Conservation (phyloP, 2,888 invertebrate species). For the Parelbella ahira region DNA sequence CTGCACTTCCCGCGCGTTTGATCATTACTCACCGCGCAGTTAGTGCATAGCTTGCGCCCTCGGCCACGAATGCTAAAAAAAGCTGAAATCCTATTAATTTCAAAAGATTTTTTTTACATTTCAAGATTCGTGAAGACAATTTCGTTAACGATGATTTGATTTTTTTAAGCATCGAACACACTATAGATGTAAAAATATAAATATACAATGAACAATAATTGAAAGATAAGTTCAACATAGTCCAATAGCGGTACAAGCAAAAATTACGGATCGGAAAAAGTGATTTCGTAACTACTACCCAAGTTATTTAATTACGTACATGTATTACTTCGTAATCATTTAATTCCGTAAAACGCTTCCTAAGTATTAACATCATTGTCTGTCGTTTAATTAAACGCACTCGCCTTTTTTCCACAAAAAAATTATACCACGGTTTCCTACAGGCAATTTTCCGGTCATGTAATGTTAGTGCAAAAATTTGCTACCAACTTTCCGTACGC, state of each 20-base stretch:
- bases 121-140: too few relatives aligned
- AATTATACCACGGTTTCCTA: conserved; percentile 36
- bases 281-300: conserved; percentile 11
- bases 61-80: not conserved
- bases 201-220: too few relatives aligned
- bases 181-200: too few relatives aligned
- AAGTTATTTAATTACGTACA: conserved; percentile 23
- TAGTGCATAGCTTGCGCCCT: conserved; percentile 3
- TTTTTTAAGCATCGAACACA: too few relatives aligned
- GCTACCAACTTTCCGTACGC: conserved; percentile 60
- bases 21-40: conserved; percentile 3
- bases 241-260: conserved; percentile 1
- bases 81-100: too few relatives aligned
- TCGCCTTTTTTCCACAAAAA: conserved; percentile 24
- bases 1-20: conserved; percentile 17
- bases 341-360: conserved; percentile 24
- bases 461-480: conserved; percentile 63
- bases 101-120: too few relatives aligned
- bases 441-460: conserved; percentile 66
- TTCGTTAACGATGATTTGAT: too few relatives aligned
- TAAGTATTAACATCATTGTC: conserved; percentile 23
- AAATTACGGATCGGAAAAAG: conserved; percentile 6
- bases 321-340: conserved; percentile 16
- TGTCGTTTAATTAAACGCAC: conserved; percentile 33
- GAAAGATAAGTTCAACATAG: not conserved